A percentile compares a stretch with the other conserved stretches of the same genome.
Evolutionary conservation across 2,888 invertebrate genomes (phyloP).

Genomic region (Choristoneura rosaceana): DNA sequence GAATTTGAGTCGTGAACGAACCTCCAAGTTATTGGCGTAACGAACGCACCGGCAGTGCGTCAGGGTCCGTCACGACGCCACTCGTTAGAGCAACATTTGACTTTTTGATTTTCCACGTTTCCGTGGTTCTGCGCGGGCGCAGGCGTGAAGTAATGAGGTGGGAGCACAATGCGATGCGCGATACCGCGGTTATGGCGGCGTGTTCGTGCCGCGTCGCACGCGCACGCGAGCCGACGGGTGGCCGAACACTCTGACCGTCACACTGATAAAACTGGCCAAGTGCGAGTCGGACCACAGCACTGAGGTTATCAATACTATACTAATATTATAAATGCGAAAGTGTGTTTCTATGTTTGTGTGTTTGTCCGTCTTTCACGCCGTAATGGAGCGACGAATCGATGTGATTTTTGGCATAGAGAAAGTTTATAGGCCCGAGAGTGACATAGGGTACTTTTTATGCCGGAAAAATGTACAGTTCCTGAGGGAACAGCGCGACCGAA

Average conservation of each 20-base stretch:
- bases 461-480: no score
- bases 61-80: constrained; percentile 44
- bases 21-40: constrained; percentile 30
- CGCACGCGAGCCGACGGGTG: constrained; percentile 48
- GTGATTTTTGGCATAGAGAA: no score
- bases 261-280: neutral
- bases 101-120: constrained; percentile 47
- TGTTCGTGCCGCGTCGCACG: constrained; percentile 49
- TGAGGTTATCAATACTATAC: no score
- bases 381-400: no score
- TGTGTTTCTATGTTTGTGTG: no score
- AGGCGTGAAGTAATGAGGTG: constrained; percentile 46
- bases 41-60: constrained; percentile 25
- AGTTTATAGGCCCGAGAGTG: no score
- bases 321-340: no score
- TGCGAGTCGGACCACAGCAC: neutral
- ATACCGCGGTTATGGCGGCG: constrained; percentile 32
- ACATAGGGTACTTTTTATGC: no score
- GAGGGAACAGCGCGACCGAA: no score
- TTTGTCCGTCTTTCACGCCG: no score
- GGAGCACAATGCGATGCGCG: constrained; percentile 35
- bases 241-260: neutral
- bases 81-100: constrained; percentile 52
- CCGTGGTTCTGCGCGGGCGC: constrained; percentile 22
- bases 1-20: constrained; percentile 27